These are phyloP conservation scores for Sphaerophoria taeniata DNA, from an alignment of 2,888 invertebrate species.

Conservation along the genomic window DNA sequence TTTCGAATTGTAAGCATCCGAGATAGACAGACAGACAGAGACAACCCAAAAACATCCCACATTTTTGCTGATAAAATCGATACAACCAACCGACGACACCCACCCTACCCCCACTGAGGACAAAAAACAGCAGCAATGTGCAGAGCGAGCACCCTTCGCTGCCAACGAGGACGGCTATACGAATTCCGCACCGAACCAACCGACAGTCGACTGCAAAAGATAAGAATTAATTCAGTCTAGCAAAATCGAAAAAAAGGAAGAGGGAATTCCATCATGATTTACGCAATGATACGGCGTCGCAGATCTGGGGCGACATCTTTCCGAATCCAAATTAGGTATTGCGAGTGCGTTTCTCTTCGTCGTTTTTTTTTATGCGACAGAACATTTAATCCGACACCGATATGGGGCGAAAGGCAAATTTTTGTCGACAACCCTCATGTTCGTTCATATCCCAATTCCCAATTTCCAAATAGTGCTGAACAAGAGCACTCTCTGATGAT, in stretches of 20 bases:
- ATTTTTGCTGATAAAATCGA: conserved; percentile 64
- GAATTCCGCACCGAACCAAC: conserved; percentile 6
- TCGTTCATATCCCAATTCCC: background rate
- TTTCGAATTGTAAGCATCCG: conserved; percentile 59
- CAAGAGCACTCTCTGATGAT: too few species aligned
- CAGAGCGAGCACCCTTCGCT: conserved; percentile 30
- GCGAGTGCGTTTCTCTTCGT: conserved; percentile 58
- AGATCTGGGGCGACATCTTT: conserved; percentile 72
- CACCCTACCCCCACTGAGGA: conserved; percentile 3
- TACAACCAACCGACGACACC: conserved; percentile 27
- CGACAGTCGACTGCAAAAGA: conserved; percentile 58
- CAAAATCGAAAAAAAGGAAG: conserved; percentile 24
- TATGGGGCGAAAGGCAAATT: conserved; percentile 72
- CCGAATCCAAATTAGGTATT: conserved; percentile 61
- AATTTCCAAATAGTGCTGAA: conserved; percentile 27
- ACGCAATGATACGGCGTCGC: conserved; percentile 71
- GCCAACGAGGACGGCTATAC: conserved; percentile 49
- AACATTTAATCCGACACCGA: conserved; percentile 73
- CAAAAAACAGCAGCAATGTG: background rate
- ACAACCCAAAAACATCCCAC: conserved; percentile 48
- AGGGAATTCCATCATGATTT: conserved; percentile 72
- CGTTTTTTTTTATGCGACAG: conserved; percentile 64
- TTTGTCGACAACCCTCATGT: conserved; percentile 60
- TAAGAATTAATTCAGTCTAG: conserved; percentile 73
- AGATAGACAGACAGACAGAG: conserved; percentile 47